A percentile compares a stretch with the other conserved stretches of the same genome.
Conservation (phyloP, 2,113 vertebrate genomes). For the Mesoclemmys tuberculata region DNA sequence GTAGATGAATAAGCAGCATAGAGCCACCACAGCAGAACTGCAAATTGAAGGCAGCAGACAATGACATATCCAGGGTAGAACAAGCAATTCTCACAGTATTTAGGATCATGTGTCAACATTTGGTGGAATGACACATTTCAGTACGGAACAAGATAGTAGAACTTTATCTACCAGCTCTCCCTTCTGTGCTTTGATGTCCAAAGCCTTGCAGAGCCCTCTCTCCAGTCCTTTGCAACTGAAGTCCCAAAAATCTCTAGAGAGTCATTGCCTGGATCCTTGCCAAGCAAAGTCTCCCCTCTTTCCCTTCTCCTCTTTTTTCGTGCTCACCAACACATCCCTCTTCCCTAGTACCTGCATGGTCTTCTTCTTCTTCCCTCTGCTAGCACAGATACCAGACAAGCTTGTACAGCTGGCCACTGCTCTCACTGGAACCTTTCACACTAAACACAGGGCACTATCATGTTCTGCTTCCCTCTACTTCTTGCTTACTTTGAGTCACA, state of each 20-base stretch:
- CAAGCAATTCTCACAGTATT: neutral
- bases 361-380: neutral
- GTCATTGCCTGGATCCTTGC: neutral
- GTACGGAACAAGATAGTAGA: neutral
- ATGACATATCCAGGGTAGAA: neutral
- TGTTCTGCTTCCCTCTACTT: neutral
- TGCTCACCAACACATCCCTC: fast-evolving
- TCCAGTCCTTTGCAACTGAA: neutral
- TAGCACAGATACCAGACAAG: neutral
- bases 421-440: neutral
- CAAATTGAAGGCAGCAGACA: neutral
- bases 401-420: neutral
- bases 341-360: neutral
- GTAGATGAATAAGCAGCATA: neutral
- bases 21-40: neutral
- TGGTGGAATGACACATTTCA: neutral
- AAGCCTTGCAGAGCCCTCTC: neutral
- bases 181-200: fast-evolving
- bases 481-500: neutral
- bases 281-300: fast-evolving
- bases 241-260: neutral
- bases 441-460: neutral
- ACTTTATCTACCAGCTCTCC: neutral
- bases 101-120: neutral
- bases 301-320: neutral